phyloP scores from a whole-genome alignment of 2,113 vertebrate species.

The Leuciscus idus region DNA sequence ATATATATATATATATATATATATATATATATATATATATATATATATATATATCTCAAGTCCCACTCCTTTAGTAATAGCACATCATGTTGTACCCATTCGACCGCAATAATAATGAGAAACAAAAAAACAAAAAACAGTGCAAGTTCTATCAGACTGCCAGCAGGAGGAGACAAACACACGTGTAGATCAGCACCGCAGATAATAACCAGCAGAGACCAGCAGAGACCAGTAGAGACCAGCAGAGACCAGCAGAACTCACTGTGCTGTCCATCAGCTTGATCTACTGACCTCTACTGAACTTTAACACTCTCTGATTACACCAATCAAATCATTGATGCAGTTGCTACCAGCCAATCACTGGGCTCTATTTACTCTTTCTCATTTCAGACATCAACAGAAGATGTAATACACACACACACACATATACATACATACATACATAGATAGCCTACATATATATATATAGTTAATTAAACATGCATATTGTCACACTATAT shows the following conservation, averaged over 20 bases:
- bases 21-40: too few species aligned
- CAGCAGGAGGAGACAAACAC: conserved; percentile 16
- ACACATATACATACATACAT: too few species aligned
- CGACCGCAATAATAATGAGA: neutral
- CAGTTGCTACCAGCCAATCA: neutral
- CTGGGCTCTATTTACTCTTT: neutral
- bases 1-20: too few species aligned
- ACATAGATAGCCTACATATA: too few species aligned
- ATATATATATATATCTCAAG: too few species aligned
- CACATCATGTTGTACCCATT: neutral
- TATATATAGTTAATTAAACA: too few species aligned
- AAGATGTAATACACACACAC: too few species aligned
- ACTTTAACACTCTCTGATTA: neutral
- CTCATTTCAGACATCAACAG: neutral
- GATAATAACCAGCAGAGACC: neutral
- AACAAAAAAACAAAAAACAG: too few species aligned
- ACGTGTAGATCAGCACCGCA: neutral
- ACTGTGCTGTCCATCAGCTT: neutral
- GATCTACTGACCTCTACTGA: neutral
- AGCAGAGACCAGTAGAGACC: neutral
- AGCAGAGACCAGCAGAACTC: neutral
- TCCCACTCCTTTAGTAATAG: too few species aligned
- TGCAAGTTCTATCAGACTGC: neutral
- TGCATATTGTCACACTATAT: neutral
- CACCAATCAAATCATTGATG: neutral